Evolutionary conservation across 2,888 invertebrate species (phyloP).

Genomic region (Acanthoscelides obtectus): DNA sequence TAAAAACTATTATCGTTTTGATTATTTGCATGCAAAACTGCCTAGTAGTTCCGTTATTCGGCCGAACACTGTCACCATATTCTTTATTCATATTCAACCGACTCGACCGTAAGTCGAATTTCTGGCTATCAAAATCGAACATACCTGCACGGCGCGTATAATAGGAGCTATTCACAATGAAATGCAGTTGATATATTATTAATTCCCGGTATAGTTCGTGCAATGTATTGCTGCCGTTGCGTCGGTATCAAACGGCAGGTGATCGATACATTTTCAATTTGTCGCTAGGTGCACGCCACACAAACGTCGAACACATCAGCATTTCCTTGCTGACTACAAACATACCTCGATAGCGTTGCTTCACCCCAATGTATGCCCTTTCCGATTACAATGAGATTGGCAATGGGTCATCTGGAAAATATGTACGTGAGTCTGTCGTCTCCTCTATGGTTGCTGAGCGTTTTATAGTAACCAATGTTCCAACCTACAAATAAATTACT

Average conservation of each 20-base stretch:
- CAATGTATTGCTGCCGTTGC: not conserved
- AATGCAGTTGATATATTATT: not conserved
- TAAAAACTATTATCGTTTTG: no score
- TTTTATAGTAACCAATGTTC: no score
- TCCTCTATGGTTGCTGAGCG: no score
- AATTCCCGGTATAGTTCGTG: not conserved
- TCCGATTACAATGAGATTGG: not conserved
- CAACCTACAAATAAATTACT: no score
- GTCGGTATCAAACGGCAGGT: not conserved
- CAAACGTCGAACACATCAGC: not conserved
- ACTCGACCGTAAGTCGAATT: not conserved
- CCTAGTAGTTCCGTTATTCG: no score
- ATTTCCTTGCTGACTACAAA: not conserved
- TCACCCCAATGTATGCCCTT: not conserved
- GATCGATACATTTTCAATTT: slow-evolving; percentile 1
- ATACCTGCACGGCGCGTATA: not conserved
- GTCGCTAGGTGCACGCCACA: not conserved
- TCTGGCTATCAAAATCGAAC: not conserved
- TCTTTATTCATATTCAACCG: no score
- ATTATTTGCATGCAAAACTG: no score
- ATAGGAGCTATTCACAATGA: not conserved
- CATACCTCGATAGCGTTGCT: not conserved
- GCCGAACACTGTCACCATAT: no score
- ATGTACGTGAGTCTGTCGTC: no score
- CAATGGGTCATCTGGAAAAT: no score